Evolutionary conservation across 37 sponge, comb jelly and placozoan species (phyloP).

Genomic region (Aplysina aerophoba): DNA sequence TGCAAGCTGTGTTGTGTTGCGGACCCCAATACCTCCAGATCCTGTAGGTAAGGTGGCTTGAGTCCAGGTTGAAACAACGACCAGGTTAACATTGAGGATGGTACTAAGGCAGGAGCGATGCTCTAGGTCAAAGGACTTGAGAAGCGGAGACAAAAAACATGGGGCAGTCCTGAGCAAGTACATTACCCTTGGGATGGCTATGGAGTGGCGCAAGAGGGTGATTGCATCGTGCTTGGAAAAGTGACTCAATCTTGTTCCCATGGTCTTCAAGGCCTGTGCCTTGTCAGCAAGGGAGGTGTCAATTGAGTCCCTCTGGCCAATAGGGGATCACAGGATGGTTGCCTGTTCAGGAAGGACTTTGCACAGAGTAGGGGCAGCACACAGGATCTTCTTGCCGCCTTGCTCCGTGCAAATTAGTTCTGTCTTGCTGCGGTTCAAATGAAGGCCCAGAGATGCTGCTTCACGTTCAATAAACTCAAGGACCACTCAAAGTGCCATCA

Average conservation of each 20-base stretch:
- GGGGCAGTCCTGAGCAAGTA: slow-evolving; percentile 7
- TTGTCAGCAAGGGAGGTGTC: neutral
- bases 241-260: neutral
- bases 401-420: slow-evolving; percentile 1
- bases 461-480: neutral
- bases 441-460: neutral
- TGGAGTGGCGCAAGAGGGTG: neutral
- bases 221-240: slow-evolving; percentile 4
- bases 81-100: neutral
- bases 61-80: neutral
- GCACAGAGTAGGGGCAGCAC: neutral
- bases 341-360: neutral
- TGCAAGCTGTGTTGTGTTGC: slow-evolving; percentile 9
- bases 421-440: neutral
- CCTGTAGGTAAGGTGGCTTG: slow-evolving; percentile 12
- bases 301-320: neutral
- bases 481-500: slow-evolving; percentile 18
- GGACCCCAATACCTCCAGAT: slow-evolving; percentile 18
- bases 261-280: neutral
- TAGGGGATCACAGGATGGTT: neutral
- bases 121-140: neutral
- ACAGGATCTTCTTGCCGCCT: neutral
- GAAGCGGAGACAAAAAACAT: neutral
- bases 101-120: slow-evolving; percentile 2
- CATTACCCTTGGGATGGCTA: neutral